These are phyloP conservation scores for Mystacornis crossleyi DNA, from an alignment of 2,113 vertebrate species.

Conservation along the genomic window DNA sequence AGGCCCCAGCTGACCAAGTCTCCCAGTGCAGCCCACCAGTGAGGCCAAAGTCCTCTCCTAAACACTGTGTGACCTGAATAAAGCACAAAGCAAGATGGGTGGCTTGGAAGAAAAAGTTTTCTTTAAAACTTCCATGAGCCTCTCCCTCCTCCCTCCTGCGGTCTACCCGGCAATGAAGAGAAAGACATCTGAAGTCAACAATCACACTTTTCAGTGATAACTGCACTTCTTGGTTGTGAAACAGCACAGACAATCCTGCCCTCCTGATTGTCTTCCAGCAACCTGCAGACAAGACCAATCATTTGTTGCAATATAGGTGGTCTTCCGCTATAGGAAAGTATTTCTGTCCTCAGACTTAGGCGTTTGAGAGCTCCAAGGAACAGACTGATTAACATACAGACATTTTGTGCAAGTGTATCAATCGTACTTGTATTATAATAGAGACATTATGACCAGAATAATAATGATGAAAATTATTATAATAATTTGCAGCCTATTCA, in stretches of 20 bases:
- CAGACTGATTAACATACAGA: neutral
- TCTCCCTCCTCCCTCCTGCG: neutral
- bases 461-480: neutral
- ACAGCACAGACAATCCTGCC: neutral
- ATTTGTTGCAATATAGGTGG: neutral
- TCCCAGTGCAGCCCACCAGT: neutral
- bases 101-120: neutral
- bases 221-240: neutral
- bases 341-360: neutral
- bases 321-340: neutral
- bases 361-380: neutral
- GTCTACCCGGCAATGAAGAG: neutral
- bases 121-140: neutral
- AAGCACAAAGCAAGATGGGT: neutral
- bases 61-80: neutral
- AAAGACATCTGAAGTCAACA: neutral
- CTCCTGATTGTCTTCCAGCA: neutral
- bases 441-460: neutral
- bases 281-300: neutral
- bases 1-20: neutral
- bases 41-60: neutral
- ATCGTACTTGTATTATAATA: neutral
- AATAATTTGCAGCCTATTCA: neutral
- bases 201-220: neutral
- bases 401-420: neutral